Conservation (phyloP, 2,888 invertebrate genomes). For the Anoncus sp. region DNA sequence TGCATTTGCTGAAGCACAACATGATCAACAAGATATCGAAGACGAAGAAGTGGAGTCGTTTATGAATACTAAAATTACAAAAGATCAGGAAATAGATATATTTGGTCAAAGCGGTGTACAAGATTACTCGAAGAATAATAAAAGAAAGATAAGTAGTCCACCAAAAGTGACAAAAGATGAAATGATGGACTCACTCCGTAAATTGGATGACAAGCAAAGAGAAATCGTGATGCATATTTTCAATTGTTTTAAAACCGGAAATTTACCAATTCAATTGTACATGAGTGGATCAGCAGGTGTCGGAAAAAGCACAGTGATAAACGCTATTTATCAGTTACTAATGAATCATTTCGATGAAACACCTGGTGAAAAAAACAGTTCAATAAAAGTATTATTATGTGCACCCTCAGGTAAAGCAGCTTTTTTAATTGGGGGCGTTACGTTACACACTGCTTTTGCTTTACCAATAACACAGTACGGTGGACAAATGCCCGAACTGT, state of each 20-base stretch:
- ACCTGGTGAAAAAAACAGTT: constrained; percentile 62
- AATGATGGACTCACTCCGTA: constrained; percentile 41
- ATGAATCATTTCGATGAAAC: no score
- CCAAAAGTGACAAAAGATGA: constrained; percentile 37
- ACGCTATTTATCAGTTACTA: constrained; percentile 67
- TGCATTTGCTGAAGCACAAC: constrained; percentile 22
- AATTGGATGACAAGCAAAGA: constrained; percentile 60
- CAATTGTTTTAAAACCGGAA: constrained; percentile 54
- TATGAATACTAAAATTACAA: constrained; percentile 28
- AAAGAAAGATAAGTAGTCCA: constrained; percentile 22
- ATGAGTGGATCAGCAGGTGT: constrained; percentile 73
- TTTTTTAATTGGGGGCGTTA: constrained; percentile 68
- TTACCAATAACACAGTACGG: constrained; percentile 57
- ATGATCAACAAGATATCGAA: constrained; percentile 34
- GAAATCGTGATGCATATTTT: constrained; percentile 61
- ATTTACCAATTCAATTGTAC: constrained; percentile 65
- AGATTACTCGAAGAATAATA: constrained; percentile 29
- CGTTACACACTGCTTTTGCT: constrained; percentile 70
- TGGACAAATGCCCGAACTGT: constrained; percentile 46
- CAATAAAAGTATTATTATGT: constrained; percentile 64
- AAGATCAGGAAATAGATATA: constrained; percentile 52
- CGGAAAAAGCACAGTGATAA: constrained; percentile 72
- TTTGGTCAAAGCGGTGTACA: constrained; percentile 40
- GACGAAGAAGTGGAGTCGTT: constrained; percentile 44
- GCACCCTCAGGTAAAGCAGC: constrained; percentile 72